Evolutionary conservation across 2,797 vertebrate genomes (phyloP).

Genomic region (Sebastes oblongus): DNA sequence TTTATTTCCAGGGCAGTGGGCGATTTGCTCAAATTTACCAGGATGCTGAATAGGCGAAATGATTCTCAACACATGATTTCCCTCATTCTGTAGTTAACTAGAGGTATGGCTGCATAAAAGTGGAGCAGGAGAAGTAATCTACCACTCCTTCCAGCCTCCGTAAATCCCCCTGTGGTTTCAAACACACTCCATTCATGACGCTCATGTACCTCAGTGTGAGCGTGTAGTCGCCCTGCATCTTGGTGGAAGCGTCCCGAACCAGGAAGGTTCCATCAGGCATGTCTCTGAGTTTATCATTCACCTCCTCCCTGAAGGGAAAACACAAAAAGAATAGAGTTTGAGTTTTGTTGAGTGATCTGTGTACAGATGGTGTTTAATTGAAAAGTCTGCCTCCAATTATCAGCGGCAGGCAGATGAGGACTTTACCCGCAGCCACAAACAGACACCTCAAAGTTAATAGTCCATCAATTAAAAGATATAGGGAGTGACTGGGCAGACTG

Average conservation of each 20-base stretch:
- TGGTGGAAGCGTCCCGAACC: slow-evolving; percentile 94
- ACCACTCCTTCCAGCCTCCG: not conserved
- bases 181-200: not conserved
- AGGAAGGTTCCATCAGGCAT: slow-evolving; percentile 97
- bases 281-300: slow-evolving; percentile 94
- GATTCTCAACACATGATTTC: slow-evolving; percentile 18
- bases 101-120: not conserved
- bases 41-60: slow-evolving; percentile 22
- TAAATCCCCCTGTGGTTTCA: not conserved
- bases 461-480: not conserved
- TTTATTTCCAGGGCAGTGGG: slow-evolving; percentile 14
- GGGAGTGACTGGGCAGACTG: slow-evolving; percentile 7
- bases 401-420: slow-evolving; percentile 3
- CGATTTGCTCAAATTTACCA: slow-evolving; percentile 33
- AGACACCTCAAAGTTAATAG: slow-evolving; percentile 30
- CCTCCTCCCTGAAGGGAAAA: slow-evolving; percentile 87
- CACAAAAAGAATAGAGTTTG: not conserved
- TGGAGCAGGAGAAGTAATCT: not conserved
- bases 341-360: slow-evolving; percentile 1
- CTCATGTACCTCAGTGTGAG: slow-evolving; percentile 87
- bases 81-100: slow-evolving; percentile 18
- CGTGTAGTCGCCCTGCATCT: slow-evolving; percentile 97
- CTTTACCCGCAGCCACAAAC: not conserved
- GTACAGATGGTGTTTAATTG: not conserved
- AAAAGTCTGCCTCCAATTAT: slow-evolving; percentile 29